Percentiles rank a stretch among this genome's conserved stretches.
Evolutionary conservation across 2,888 invertebrate species (phyloP).

Genomic region (Spodoptera picta): DNA sequence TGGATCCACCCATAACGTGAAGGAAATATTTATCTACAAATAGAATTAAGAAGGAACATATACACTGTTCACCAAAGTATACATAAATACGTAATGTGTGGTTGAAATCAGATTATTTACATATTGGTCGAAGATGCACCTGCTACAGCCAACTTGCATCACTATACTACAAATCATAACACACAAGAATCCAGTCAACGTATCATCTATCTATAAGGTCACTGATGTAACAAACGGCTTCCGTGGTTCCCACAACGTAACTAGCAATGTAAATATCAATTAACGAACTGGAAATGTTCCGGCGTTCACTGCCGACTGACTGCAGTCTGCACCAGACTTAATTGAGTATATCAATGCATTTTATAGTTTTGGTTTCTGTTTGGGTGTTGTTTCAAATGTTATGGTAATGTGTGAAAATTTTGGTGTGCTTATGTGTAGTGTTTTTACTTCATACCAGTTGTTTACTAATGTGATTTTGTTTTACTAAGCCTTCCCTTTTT

Average conservation of each 20-base stretch:
- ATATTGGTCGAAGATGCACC: neutral
- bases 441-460: neutral
- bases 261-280: slow-evolving; percentile 76
- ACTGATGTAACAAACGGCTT: slow-evolving; percentile 54
- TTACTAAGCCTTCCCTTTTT: no score
- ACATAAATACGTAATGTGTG: no score
- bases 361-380: slow-evolving; percentile 32
- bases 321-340: slow-evolving; percentile 51
- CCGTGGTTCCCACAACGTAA: slow-evolving; percentile 50
- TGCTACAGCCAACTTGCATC: slow-evolving; percentile 3
- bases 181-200: slow-evolving; percentile 36
- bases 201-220: slow-evolving; percentile 51
- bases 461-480: neutral
- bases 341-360: slow-evolving; percentile 51
- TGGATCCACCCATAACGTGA: no score
- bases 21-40: no score
- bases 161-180: slow-evolving; percentile 47
- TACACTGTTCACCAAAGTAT: no score
- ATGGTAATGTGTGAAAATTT: neutral
- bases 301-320: slow-evolving; percentile 64
- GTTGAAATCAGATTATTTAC: no score
- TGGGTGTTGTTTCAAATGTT: neutral
- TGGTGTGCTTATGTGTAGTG: neutral
- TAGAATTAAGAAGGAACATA: no score
- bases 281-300: slow-evolving; percentile 71